Conservation (phyloP, 2,888 invertebrate genomes). For the Leucania comma region DNA sequence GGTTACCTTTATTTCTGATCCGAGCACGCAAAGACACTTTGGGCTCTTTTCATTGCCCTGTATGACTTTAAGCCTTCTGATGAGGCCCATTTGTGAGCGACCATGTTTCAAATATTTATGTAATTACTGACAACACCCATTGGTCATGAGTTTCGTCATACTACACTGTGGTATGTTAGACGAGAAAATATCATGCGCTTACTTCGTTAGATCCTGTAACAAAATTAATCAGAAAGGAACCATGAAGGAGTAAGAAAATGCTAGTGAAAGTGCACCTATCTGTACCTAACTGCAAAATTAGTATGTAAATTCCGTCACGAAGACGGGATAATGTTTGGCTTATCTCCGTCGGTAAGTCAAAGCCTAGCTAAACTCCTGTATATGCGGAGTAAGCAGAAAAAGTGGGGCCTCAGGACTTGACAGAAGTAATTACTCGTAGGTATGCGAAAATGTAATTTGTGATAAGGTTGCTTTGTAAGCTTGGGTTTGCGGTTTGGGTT, state of each 20-base stretch:
- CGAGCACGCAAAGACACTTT: too few relatives aligned
- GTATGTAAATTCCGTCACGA: constrained; percentile 64
- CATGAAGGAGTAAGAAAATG: not conserved
- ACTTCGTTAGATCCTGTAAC: too few relatives aligned
- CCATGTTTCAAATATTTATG: too few relatives aligned
- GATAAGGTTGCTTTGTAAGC: not conserved
- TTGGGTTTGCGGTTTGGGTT: not conserved
- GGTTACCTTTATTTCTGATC: too few relatives aligned
- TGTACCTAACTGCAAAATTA: constrained; percentile 50
- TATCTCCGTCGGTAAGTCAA: constrained; percentile 46
- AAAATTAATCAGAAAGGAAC: not conserved
- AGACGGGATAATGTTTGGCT: constrained; percentile 49
- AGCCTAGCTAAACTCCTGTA: constrained; percentile 20
- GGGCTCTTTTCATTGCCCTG: too few relatives aligned
- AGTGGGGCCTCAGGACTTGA: constrained; percentile 1
- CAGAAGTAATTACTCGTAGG: not conserved
- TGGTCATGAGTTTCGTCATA: too few relatives aligned
- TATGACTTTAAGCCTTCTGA: too few relatives aligned
- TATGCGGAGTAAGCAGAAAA: constrained; percentile 34
- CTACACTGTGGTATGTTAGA: too few relatives aligned
- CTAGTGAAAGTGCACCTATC: not conserved
- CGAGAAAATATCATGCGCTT: too few relatives aligned
- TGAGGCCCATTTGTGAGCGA: too few relatives aligned
- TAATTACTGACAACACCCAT: too few relatives aligned
- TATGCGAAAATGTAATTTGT: constrained; percentile 17